Evolutionary conservation across 2,797 vertebrate species (phyloP), one percentile per base, ranked within the genome.

Genomic region (Cryptoprocta ferox): DNA sequence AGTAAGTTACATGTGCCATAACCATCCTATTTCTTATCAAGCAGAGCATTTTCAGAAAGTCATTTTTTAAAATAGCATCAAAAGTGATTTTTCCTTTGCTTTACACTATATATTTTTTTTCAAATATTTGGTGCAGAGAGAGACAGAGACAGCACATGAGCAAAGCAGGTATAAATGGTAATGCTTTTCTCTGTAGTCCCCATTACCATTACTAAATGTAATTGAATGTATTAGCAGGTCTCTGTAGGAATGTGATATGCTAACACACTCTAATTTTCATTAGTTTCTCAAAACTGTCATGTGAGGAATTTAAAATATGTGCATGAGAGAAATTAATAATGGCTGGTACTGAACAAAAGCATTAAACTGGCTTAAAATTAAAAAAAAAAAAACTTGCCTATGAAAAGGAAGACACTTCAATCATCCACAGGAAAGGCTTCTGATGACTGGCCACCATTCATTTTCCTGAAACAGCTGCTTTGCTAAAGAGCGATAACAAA

Each of bases 231-330:
- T 97, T 97, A 98, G 95, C 85, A 92, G 84, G 84, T 97, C 95
- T 97, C 98, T 95, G 82, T 75, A 98, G 94, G 63, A 92, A 98
- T 83, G 76, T 26, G 91, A 95, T 98, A 96, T 37, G 95, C 84
- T 98, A 98, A 98, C 94, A 71, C 81, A 76, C 71, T 98, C 92
- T 98, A 94, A 98, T 98, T 98, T 98, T 94, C 95, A 98, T 98
- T 98, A 98, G 95, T 98, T 98, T 97, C 98, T 98, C 91, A 97
- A 98, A 98, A 97, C 84, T 98, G 97, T 97, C 97, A 96, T 97
- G 89, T 92, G 93, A 98, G 97, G 95, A 98, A 98, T 98, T 85
- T 97, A 90, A 98, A 98, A 95, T 94, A 97, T 48, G 75, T 89
- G 87, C 94, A 94, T 92, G 97, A 98, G 96, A 98, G 2, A 45